Base-by-base conservation (phyloP, 2,797 vertebrate species). In the Chloroceryle amazona region DNA sequence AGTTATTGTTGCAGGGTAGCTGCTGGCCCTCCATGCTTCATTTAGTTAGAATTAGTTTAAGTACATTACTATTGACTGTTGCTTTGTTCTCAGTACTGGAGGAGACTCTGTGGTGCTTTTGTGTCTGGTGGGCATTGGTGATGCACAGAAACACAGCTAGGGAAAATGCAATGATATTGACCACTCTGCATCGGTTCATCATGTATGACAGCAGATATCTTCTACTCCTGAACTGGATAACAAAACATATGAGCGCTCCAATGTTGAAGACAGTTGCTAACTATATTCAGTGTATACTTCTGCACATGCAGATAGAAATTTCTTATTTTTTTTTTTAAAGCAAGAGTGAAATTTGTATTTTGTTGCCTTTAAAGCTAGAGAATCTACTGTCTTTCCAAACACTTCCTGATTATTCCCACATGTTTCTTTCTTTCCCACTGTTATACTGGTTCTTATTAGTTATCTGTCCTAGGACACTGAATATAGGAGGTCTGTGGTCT, bases 51-150 rank as follows among this genome's bases (percentile, higher is more conserved):
- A 57, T 28, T 5, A 58, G 39, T 60, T 51, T 46, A 9, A 68
- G 12, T 31, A 44, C 2, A 1, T 37, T 46, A 28, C 51, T 84
- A 22, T 61, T 73, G 89, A 17, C 42, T 42, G 17, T 8, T 66
- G 65, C 33, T 83, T 79, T 2, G 1, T 62, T 15, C 33, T 79
- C 22, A 49, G 44, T n/a, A 15, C 35, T 51, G 55, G 47, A 71
- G 19, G 26, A 85, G n/a, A 33, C 25, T 68, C n/a, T 6, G 2
- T 5, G 10, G 46, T n/a, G 26, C 29, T 78, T 90, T 67, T 12
- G 11, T 39, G n/a, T 35, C 75, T 6, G 3, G 13, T 0, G 13
- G 42, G 37, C 7, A 4, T 3, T 60, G 12, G 35, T 29, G 23
- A 52, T 49, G n/a, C 71, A 44, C 13, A 39, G 62, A 54, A 81